phyloP scores from a whole-genome alignment of 2,113 vertebrate genomes.

The Oncorhynchus masou region DNA sequence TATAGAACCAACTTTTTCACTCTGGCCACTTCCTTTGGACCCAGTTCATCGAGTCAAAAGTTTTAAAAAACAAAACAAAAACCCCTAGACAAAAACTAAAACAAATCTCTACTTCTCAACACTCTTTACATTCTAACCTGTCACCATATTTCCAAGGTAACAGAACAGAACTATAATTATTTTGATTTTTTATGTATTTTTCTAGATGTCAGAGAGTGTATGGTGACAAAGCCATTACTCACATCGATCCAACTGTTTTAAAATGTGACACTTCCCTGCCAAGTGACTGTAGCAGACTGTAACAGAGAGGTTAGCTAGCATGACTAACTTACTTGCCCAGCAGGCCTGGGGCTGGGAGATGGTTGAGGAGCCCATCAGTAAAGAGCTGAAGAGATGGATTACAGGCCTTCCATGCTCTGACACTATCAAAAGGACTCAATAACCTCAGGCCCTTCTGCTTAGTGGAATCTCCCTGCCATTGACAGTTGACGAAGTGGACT shows the following conservation, averaged over 20 bases:
- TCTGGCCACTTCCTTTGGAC: too few species aligned
- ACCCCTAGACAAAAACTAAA: too few species aligned
- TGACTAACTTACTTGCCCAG: constrained; percentile 20
- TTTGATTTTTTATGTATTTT: neutral
- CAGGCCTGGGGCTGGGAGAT: neutral
- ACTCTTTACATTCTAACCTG: too few species aligned
- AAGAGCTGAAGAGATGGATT: constrained; percentile 49
- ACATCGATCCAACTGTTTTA: neutral
- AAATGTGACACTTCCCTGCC: neutral
- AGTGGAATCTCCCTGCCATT: constrained; percentile 39
- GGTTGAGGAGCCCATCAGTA: neutral
- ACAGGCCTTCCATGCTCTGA: constrained; percentile 47
- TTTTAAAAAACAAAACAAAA: too few species aligned
- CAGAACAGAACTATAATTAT: neutral
- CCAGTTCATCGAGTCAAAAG: too few species aligned
- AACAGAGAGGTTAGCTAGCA: neutral
- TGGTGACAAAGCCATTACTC: neutral
- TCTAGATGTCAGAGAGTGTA: neutral
- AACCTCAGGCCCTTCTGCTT: constrained; percentile 54
- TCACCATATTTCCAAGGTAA: neutral
- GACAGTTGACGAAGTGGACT: constrained; percentile 58
- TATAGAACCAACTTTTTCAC: too few species aligned
- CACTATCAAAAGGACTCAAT: constrained; percentile 59
- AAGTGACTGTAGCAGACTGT: neutral
- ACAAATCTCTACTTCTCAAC: too few species aligned